Conservation (phyloP, 1,140 invertebrate species). For the Adoxophyes honmai region DNA sequence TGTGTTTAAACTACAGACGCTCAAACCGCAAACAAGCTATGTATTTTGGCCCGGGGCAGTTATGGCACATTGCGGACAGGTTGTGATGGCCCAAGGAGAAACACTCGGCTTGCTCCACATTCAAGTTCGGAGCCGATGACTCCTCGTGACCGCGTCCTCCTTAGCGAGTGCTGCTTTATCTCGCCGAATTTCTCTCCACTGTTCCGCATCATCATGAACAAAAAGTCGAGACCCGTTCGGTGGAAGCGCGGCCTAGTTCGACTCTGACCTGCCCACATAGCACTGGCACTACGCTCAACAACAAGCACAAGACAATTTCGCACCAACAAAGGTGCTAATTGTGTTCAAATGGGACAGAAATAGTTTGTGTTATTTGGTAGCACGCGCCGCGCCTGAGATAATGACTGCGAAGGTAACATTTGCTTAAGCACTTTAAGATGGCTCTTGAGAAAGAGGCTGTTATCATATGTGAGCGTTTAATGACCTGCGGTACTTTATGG, state of each 20-base stretch:
- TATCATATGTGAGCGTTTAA: too few relatives aligned
- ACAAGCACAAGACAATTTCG: constrained; percentile 31
- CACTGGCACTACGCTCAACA: constrained; percentile 22
- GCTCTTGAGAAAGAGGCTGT: too few relatives aligned
- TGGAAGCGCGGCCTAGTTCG: constrained; percentile 63
- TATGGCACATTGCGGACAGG: constrained; percentile 40
- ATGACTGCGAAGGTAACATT: constrained; percentile 20
- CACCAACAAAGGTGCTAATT: constrained; percentile 36
- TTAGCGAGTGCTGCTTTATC: constrained; percentile 63
- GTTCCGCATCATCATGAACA: constrained; percentile 66
- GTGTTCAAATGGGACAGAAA: constrained; percentile 32
- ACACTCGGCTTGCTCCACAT: constrained; percentile 64
- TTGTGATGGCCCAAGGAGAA: constrained; percentile 53
- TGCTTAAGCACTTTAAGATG: too few relatives aligned
- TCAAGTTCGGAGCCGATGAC: constrained; percentile 67
- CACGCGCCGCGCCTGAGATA: constrained; percentile 17
- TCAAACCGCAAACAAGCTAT: constrained; percentile 35
- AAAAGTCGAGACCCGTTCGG: constrained; percentile 63
- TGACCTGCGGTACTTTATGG: too few relatives aligned
- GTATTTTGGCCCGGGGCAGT: constrained; percentile 40
- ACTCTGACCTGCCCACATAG: constrained; percentile 33
- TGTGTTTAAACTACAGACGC: constrained; percentile 10
- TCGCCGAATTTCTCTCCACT: constrained; percentile 71
- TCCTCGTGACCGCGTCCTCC: constrained; percentile 69
- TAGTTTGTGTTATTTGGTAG: constrained; percentile 26